Evolutionary conservation across 2,888 invertebrate species (phyloP).

Genomic region (Oasisia sp.): DNA sequence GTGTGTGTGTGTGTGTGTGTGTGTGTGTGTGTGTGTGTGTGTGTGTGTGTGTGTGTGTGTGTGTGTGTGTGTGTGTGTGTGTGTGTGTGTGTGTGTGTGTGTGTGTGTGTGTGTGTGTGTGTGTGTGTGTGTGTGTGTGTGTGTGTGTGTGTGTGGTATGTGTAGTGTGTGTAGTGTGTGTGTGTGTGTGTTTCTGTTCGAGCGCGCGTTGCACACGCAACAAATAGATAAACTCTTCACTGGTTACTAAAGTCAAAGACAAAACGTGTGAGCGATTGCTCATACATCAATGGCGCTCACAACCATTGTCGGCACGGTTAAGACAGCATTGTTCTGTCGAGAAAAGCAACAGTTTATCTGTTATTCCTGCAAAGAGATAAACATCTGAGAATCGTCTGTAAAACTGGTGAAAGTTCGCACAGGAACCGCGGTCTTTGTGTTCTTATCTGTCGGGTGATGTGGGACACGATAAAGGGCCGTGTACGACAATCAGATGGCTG

Average conservation of each 20-base stretch:
- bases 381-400: neutral
- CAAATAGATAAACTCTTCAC: too few relatives aligned
- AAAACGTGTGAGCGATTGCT: neutral
- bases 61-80: neutral
- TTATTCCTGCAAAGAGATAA: slow-evolving; percentile 5
- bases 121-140: too few relatives aligned
- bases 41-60: neutral
- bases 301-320: neutral
- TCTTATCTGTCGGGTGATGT: neutral
- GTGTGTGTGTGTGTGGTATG: too few relatives aligned
- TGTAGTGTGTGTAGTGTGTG: too few relatives aligned
- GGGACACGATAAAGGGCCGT: neutral
- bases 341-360: neutral
- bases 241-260: neutral
- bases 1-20: neutral
- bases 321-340: neutral
- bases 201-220: too few relatives aligned
- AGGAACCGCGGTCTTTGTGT: neutral
- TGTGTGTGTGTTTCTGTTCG: too few relatives aligned
- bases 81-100: neutral
- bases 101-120: neutral
- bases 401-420: slow-evolving; percentile 17
- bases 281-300: neutral
- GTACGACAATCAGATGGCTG: neutral
- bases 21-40: neutral